These are phyloP conservation scores for Epinephelus malabaricus DNA, from an alignment of 2,797 vertebrate species.

Conservation along the genomic window DNA sequence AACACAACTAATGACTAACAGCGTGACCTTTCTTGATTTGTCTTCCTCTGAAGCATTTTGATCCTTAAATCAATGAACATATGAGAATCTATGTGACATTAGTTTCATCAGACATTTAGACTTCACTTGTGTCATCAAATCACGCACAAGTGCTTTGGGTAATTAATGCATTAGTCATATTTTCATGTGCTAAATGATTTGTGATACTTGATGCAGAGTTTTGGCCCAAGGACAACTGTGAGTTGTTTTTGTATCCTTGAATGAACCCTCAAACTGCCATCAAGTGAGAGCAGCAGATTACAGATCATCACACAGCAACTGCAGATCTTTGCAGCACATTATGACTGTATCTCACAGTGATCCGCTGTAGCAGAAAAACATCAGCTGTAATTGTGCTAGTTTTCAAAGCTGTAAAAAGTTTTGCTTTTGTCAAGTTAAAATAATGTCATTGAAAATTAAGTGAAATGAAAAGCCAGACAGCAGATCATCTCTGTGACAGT, in stretches of 20 bases:
- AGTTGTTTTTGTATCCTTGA: slow-evolving; percentile 51
- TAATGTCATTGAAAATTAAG: not conserved
- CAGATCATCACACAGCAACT: slow-evolving; percentile 25
- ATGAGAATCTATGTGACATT: slow-evolving; percentile 20
- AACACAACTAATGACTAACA: slow-evolving; percentile 16
- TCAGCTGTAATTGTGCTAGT: not conserved
- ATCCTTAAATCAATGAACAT: slow-evolving; percentile 22
- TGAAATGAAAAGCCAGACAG: not conserved
- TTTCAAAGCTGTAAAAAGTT: not conserved
- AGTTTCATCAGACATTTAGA: slow-evolving; percentile 23
- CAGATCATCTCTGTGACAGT: not conserved
- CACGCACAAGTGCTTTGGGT: slow-evolving; percentile 23
- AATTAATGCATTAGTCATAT: slow-evolving; percentile 55
- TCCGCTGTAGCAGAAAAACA: slow-evolving; percentile 14
- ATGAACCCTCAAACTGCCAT: slow-evolving; percentile 47
- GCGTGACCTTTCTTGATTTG: slow-evolving; percentile 25
- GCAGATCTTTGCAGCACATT: slow-evolving; percentile 25
- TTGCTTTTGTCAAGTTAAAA: slow-evolving; percentile 8
- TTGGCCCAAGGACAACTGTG: slow-evolving; percentile 39
- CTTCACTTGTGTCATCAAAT: slow-evolving; percentile 26
- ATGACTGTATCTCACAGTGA: not conserved
- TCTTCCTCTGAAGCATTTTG: slow-evolving; percentile 6
- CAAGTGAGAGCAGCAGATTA: slow-evolving; percentile 33
- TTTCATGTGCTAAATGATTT: slow-evolving; percentile 40
- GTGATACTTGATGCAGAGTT: slow-evolving; percentile 14